Evolutionary conservation across 2,797 vertebrate genomes (phyloP).

Genomic region (Sebastes cheni): DNA sequence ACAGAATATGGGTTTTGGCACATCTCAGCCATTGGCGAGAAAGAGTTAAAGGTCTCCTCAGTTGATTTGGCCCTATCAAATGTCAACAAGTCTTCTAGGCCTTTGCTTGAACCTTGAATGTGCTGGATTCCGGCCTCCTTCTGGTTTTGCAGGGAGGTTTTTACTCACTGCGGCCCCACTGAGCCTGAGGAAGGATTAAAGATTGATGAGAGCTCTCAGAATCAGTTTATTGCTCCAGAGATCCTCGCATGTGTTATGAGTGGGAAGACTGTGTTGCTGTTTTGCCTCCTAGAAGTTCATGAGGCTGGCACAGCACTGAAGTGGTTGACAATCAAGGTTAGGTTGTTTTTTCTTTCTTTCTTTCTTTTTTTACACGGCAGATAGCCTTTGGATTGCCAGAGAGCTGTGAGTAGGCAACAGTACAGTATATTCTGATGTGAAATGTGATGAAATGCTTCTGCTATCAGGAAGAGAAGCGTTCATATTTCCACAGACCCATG

Average conservation of each 20-base stretch:
- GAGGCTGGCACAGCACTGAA: constrained; percentile 56
- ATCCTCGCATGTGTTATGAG: constrained; percentile 77
- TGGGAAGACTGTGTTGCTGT: constrained; percentile 76
- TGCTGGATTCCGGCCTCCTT: constrained; percentile 61
- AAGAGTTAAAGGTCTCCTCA: constrained; percentile 56
- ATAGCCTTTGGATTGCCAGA: constrained; percentile 55
- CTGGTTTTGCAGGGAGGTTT: constrained; percentile 68
- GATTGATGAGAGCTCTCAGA: constrained; percentile 82
- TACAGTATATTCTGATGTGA: constrained; percentile 50
- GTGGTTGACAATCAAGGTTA: constrained; percentile 77
- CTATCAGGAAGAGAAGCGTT: constrained; percentile 50
- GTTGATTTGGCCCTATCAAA: constrained; percentile 62
- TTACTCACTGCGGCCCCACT: constrained; percentile 64
- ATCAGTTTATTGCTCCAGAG: constrained; percentile 81
- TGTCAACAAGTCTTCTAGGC: constrained; percentile 72
- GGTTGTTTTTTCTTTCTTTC: constrained; percentile 37
- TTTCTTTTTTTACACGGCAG: constrained; percentile 17
- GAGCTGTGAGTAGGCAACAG: constrained; percentile 46
- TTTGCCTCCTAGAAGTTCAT: constrained; percentile 71
- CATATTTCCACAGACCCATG: constrained; percentile 45
- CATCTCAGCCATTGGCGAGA: constrained; percentile 19
- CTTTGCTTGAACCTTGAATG: constrained; percentile 72
- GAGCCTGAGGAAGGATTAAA: constrained; percentile 79
- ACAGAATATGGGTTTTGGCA: constrained; percentile 23
- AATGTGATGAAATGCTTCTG: constrained; percentile 64